phyloP scores from a whole-genome alignment of 2,113 vertebrate genomes.

The Pseudorhombus dupliciocellatus region DNA sequence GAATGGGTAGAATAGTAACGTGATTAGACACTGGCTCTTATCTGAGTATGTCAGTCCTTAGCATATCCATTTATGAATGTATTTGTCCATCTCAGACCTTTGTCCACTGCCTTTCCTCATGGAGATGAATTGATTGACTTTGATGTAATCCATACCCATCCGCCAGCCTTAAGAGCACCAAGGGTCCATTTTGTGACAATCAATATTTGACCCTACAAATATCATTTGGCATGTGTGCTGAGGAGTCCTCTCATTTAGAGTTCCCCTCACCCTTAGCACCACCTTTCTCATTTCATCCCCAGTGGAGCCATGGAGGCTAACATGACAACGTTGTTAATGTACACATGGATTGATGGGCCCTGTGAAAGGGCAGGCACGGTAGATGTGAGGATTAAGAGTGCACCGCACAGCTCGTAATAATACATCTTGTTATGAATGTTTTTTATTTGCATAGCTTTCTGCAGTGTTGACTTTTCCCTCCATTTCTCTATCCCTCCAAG shows the following conservation, averaged over 20 bases:
- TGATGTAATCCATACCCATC: conserved; percentile 69
- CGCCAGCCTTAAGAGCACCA: conserved; percentile 69
- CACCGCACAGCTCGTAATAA: conserved; percentile 30
- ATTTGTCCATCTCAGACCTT: neutral
- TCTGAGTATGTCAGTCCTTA: neutral
- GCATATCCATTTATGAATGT: neutral
- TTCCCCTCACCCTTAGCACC: conserved; percentile 37
- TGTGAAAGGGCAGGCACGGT: conserved; percentile 19
- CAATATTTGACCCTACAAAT: conserved; percentile 78
- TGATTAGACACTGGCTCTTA: neutral
- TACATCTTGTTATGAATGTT: conserved; percentile 32
- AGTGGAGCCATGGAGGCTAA: conserved; percentile 52
- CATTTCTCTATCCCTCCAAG: conserved; percentile 25
- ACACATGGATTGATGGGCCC: conserved; percentile 56
- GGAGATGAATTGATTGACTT: conserved; percentile 67
- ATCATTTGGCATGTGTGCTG: conserved; percentile 67
- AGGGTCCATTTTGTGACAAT: conserved; percentile 75
- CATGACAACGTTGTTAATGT: conserved; percentile 59
- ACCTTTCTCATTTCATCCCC: conserved; percentile 51
- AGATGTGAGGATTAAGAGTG: conserved; percentile 9
- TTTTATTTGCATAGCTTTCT: conserved; percentile 54
- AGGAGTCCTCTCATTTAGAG: conserved; percentile 43
- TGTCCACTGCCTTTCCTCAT: conserved; percentile 36
- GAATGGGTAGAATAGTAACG: neutral
- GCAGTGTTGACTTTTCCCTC: conserved; percentile 38